Base-by-base conservation (phyloP, 2,797 vertebrate species). In the Selene dorsalis region DNA sequence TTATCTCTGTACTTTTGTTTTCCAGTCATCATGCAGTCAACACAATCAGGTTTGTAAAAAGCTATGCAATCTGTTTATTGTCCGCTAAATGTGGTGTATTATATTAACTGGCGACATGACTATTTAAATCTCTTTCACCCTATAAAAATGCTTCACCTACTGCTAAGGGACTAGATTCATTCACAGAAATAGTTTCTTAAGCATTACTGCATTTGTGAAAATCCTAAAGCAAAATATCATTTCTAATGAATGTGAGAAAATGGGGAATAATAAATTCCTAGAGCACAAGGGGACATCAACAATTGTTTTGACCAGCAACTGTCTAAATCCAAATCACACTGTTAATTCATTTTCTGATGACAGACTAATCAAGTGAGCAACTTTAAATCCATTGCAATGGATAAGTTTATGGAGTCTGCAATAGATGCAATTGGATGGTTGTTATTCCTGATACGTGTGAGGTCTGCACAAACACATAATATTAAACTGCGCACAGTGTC, bases 1-100 rank as follows among this genome's bases (percentile, higher is more conserved):
- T 45, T 50, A 73, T 50, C 30, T 26, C 26, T 22, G 26, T 20
- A 26, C 53, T 39, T 62, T 70, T 70, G 22, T 71, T 75, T 71
- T 16, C 47, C 14, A 22, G 53, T 67, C 45, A 65, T n/a, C 12
- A 12, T 39, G 39, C 11, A 14, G 3, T 13, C 35, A 38, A 38
- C 8, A 38, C 30, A 11, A 38, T 45, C 26, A 56, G 22, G 16
- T 5, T 12, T 68, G 4, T 71, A 69, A 43, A 6, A 75, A 0
- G n/a, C 20, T 64, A 16, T 4, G 1, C 35, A 52, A 52, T 73
- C 30, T 26, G 30, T 18, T 73, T 57, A 24, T 58, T 52, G 53
- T 73, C n/a, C 3, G 12, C 39, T 41, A 41, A 41, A 41, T 41
- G 39, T 41, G 39, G 2, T 41, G 39, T 35, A 41, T 41, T 12